A percentile compares a stretch with the other conserved stretches of the same genome.
Conservation (phyloP, 2,797 vertebrate genomes). For the Chromis chromis region DNA sequence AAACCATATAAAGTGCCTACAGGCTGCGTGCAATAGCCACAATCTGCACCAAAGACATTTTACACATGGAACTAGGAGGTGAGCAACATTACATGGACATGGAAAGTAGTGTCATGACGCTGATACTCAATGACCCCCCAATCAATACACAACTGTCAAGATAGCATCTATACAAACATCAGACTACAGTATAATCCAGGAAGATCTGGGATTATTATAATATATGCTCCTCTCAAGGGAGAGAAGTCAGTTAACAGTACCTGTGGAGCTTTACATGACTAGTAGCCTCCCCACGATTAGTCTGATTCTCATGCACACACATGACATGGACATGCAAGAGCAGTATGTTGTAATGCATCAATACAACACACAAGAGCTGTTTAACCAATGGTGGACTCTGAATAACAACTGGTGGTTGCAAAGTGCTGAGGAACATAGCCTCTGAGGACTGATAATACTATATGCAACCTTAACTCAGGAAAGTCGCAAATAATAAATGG, state of each 20-base stretch:
- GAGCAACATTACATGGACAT: not conserved
- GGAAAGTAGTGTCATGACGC: not conserved
- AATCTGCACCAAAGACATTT: constrained; percentile 3
- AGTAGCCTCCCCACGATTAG: not conserved
- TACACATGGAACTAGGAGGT: not conserved
- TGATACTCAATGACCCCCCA: no score
- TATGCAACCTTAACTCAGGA: not conserved
- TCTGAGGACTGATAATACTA: not conserved
- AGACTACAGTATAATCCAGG: not conserved
- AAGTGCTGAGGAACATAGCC: not conserved
- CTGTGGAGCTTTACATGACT: not conserved
- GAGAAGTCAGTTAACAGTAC: no score
- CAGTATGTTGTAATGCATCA: no score
- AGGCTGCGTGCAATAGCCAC: not conserved
- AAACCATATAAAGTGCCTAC: not conserved
- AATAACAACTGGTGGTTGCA: not conserved
- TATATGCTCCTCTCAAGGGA: not conserved
- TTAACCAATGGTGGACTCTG: no score
- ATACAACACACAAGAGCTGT: no score
- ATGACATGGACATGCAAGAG: no score
- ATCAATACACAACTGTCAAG: no score
- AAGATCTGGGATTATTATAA: not conserved
- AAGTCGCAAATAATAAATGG: not conserved
- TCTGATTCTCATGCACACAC: no score
- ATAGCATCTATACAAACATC: not conserved